A percentile compares a stretch with the other conserved stretches of the same genome.
Evolutionary conservation across 1,140 invertebrate genomes (phyloP).

Genomic region (Trinorchestia longiramus): DNA sequence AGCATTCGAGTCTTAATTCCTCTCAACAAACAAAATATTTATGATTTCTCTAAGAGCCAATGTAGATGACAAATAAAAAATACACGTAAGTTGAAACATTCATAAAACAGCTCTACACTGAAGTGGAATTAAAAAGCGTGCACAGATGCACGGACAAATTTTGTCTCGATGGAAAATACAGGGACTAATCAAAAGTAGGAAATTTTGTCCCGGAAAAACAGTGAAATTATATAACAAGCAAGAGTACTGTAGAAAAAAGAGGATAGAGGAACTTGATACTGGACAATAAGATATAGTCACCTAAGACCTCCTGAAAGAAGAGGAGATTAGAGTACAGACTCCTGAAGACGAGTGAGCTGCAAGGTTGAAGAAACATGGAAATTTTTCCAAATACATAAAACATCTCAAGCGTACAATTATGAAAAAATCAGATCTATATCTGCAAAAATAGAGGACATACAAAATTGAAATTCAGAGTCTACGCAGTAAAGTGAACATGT

Average conservation of each 20-base stretch:
- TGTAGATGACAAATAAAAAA: neutral
- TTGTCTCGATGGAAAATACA: neutral
- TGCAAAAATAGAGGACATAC: neutral
- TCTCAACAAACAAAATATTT: neutral
- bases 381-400: neutral
- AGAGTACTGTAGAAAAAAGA: no score
- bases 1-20: neutral
- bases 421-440: neutral
- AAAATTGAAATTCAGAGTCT: neutral
- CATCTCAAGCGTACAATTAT: neutral
- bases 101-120: neutral
- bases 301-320: neutral
- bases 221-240: neutral
- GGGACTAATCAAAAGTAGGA: neutral
- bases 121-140: neutral
- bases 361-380: neutral
- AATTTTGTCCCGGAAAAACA: neutral
- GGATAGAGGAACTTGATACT: no score
- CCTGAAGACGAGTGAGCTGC: neutral
- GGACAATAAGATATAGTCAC: neutral
- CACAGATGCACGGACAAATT: neutral
- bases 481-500: neutral
- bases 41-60: neutral
- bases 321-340: neutral
- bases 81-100: neutral